These are phyloP conservation scores for Tetramorium alpestre DNA, from an alignment of 1,140 invertebrate species.

Conservation along the genomic window DNA sequence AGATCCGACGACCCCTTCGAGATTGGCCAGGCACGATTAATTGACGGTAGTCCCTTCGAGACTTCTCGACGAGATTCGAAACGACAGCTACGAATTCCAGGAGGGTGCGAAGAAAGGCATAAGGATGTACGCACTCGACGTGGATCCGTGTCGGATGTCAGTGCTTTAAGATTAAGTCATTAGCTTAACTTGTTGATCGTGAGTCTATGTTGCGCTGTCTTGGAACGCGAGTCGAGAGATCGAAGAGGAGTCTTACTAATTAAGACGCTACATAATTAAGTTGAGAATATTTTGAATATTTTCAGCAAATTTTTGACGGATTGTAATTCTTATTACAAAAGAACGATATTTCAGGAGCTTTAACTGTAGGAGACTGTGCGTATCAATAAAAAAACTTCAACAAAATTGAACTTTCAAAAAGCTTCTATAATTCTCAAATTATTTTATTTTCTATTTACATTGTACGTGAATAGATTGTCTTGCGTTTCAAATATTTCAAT, in stretches of 20 bases:
- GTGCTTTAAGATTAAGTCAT: conserved; percentile 50
- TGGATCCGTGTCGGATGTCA: conserved; percentile 44
- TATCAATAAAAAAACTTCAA: neutral
- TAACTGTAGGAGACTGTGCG: neutral
- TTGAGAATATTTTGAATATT: neutral
- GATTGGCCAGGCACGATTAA: conserved; percentile 79
- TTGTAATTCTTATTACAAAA: neutral
- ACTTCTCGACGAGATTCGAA: conserved; percentile 74
- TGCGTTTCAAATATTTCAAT: neutral
- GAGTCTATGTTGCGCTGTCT: neutral
- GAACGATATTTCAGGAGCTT: neutral
- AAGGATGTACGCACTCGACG: conserved; percentile 52
- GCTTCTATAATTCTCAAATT: neutral
- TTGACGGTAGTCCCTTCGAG: conserved; percentile 75
- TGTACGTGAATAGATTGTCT: neutral
- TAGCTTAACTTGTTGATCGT: conserved; percentile 58
- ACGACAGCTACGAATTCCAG: conserved; percentile 74
- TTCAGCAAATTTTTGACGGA: neutral
- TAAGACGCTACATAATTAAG: neutral
- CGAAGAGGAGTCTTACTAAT: neutral
- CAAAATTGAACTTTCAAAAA: neutral
- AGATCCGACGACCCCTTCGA: conserved; percentile 67
- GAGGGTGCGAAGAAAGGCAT: conserved; percentile 72
- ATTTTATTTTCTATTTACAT: neutral
- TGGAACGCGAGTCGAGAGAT: conserved; percentile 31